Conservation (phyloP, 2,113 vertebrate genomes). For the Lutjanus erythropterus region DNA sequence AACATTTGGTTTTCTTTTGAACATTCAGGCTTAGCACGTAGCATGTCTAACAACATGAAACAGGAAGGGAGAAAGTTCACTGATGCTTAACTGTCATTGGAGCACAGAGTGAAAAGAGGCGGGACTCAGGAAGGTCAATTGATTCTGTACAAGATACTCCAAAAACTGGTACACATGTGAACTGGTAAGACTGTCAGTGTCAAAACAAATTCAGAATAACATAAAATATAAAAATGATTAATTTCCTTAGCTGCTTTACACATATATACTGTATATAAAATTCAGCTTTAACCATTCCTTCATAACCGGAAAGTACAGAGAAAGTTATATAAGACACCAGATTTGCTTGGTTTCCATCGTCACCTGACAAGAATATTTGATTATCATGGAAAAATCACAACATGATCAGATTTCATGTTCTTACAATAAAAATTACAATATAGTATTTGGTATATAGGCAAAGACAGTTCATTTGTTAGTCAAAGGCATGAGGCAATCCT, state of each 20-base stretch:
- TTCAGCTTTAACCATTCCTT: slow-evolving; percentile 29
- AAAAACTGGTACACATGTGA: neutral
- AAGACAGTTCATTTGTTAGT: slow-evolving; percentile 37
- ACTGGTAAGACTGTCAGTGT: neutral
- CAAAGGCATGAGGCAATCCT: slow-evolving; percentile 37
- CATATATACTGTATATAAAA: too few species aligned
- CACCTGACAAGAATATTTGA: neutral
- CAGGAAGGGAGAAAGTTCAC: too few species aligned
- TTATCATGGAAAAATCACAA: slow-evolving; percentile 9
- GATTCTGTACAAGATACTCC: slow-evolving; percentile 3
- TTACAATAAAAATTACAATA: neutral
- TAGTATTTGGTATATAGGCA: neutral
- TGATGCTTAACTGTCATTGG: too few species aligned
- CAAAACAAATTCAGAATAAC: neutral
- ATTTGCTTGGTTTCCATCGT: neutral
- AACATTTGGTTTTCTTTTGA: too few species aligned
- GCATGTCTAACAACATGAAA: too few species aligned
- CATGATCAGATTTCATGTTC: neutral
- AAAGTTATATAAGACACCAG: neutral
- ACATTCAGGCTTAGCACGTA: too few species aligned
- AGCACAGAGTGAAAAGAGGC: too few species aligned
- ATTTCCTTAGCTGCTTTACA: neutral
- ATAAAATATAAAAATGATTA: slow-evolving; percentile 1
- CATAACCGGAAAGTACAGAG: neutral
- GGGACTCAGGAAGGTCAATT: too few species aligned